These are phyloP conservation scores for Microplitis demolitor DNA, from an alignment of 1,140 invertebrate species.

Conservation along the genomic window DNA sequence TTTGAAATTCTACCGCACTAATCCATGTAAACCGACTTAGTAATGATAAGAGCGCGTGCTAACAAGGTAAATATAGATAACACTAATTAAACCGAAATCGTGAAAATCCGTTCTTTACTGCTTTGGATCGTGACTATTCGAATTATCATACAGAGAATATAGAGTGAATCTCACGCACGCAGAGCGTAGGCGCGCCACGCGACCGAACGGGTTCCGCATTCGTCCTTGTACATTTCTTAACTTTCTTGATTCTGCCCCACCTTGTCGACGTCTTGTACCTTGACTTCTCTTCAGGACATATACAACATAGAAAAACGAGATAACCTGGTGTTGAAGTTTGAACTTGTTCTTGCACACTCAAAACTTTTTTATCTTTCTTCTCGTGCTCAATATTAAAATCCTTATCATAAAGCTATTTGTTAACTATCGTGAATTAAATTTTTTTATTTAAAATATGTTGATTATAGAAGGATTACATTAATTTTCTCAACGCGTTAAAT, in stretches of 20 bases:
- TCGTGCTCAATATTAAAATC: conserved; percentile 20
- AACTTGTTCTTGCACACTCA: background rate
- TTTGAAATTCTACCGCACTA: background rate
- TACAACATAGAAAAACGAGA: conserved; percentile 14
- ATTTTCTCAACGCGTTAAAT: background rate
- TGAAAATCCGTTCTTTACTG: conserved; percentile 29
- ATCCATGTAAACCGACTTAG: background rate
- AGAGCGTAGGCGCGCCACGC: conserved; percentile 52
- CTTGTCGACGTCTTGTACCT: background rate
- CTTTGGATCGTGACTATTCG: background rate
- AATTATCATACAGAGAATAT: conserved; percentile 25
- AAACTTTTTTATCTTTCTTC: background rate
- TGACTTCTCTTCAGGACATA: conserved; percentile 2
- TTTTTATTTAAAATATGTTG: background rate
- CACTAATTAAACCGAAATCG: conserved; percentile 35
- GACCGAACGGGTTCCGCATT: conserved; percentile 48
- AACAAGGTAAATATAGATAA: conserved; percentile 27
- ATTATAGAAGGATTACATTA: background rate
- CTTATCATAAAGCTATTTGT: background rate
- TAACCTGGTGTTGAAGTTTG: conserved; percentile 6
- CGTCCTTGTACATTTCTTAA: background rate
- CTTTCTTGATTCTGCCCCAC: conserved; percentile 26
- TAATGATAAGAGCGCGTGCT: background rate
- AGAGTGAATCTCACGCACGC: conserved; percentile 36
- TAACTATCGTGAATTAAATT: background rate